phyloP scores from a whole-genome alignment of 2,888 invertebrate species.

The Lepetodrilus schrolli region DNA sequence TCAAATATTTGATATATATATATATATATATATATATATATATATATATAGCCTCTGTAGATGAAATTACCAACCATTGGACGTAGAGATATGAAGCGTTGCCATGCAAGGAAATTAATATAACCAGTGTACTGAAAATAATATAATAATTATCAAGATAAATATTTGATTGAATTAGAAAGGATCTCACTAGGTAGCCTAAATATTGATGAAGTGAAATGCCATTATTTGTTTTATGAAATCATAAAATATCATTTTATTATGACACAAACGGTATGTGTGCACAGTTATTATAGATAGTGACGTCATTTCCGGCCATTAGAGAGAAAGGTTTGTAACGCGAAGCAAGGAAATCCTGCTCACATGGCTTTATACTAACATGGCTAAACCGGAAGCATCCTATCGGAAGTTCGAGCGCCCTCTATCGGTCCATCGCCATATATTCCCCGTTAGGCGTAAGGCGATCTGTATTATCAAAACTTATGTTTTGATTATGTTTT shows the following conservation, averaged over 20 bases:
- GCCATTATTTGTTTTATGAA: background rate
- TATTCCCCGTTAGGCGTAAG: background rate
- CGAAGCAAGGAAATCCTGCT: background rate
- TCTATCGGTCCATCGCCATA: background rate
- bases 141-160: no score
- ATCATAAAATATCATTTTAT: background rate
- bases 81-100: no score
- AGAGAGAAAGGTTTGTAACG: background rate
- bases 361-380: background rate
- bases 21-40: no score
- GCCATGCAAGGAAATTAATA: no score
- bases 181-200: no score
- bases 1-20: no score
- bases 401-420: constrained; percentile 1
- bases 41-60: no score
- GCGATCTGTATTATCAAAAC: constrained; percentile 13
- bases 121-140: no score
- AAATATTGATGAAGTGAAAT: no score
- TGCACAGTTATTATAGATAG: background rate
- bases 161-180: no score
- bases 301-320: background rate
- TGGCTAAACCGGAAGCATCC: background rate
- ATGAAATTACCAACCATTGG: no score
- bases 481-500: constrained; percentile 17
- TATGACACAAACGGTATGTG: background rate